Conservation (phyloP, 2,113 vertebrate genomes). For the Bubo blakistoni region DNA sequence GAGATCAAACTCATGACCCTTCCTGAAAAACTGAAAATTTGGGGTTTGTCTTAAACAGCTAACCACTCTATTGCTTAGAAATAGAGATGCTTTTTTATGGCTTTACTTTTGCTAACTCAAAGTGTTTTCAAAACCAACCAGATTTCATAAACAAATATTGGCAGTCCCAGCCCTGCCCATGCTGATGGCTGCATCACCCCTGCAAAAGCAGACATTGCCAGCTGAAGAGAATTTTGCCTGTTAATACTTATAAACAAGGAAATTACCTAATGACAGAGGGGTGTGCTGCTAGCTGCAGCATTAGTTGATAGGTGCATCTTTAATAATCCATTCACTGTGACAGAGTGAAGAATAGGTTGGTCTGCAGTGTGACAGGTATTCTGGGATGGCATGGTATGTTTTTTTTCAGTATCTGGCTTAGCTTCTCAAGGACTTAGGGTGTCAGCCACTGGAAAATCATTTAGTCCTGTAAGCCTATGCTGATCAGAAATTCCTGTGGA, state of each 20-base stretch:
- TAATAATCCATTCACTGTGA: not conserved
- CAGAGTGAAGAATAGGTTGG: not conserved
- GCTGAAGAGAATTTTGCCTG: not conserved
- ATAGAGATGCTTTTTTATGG: not conserved
- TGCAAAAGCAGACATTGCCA: not conserved
- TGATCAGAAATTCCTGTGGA: not conserved
- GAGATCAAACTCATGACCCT: not conserved
- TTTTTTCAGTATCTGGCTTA: not conserved
- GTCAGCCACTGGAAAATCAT: not conserved
- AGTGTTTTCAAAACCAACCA: not conserved
- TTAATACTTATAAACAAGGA: not conserved
- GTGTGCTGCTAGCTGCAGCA: not conserved
- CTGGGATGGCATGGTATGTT: not conserved
- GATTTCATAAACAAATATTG: not conserved
- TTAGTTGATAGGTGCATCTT: not conserved
- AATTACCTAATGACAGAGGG: not conserved
- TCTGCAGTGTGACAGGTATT: not conserved
- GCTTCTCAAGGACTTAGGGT: not conserved
- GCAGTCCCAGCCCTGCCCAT: rapidly evolving
- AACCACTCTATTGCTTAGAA: not conserved
- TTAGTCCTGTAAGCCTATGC: not conserved
- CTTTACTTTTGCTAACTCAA: not conserved
- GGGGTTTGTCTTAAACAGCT: not conserved
- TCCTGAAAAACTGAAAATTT: not conserved
- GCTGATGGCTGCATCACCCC: rapidly evolving